Conservation (phyloP, 2,113 vertebrate species). For the Bolborhynchus lineola region DNA sequence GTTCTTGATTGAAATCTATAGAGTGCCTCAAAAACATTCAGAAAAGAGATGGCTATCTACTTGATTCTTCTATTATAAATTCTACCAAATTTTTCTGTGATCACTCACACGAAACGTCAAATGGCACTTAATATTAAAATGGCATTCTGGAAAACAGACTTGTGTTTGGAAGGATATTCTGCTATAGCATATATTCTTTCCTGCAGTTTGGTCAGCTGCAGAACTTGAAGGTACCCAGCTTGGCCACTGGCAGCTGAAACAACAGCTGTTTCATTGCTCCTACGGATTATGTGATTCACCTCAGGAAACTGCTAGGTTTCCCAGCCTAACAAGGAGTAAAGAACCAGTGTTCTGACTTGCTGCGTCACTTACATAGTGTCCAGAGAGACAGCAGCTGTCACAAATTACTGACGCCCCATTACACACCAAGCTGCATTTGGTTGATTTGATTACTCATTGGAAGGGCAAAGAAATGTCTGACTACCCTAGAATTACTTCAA, state of each 20-base stretch:
- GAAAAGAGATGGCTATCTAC: background rate
- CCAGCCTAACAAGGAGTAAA: background rate
- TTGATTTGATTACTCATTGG: conserved; percentile 25
- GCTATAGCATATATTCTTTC: background rate
- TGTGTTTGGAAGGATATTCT: background rate
- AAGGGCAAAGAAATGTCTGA: conserved; percentile 25
- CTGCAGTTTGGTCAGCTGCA: fast-evolving
- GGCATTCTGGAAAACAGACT: background rate
- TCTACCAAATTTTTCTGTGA: background rate
- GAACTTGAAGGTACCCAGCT: background rate
- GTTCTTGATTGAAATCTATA: conserved; percentile 10
- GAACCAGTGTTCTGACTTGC: conserved; percentile 3
- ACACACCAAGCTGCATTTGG: conserved; percentile 40
- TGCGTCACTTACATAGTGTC: background rate
- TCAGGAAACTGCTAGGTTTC: background rate
- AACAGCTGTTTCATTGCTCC: background rate
- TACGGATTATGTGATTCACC: background rate
- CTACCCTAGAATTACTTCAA: conserved; percentile 23
- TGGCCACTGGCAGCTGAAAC: background rate
- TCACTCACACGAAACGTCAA: background rate
- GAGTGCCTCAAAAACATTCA: background rate
- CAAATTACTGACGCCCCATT: conserved; percentile 42
- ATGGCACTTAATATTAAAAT: background rate
- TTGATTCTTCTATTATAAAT: background rate
- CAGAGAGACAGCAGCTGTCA: conserved; percentile 47